phyloP scores from a whole-genome alignment of 2,797 vertebrate genomes.

The Sphenodon punctatus region DNA sequence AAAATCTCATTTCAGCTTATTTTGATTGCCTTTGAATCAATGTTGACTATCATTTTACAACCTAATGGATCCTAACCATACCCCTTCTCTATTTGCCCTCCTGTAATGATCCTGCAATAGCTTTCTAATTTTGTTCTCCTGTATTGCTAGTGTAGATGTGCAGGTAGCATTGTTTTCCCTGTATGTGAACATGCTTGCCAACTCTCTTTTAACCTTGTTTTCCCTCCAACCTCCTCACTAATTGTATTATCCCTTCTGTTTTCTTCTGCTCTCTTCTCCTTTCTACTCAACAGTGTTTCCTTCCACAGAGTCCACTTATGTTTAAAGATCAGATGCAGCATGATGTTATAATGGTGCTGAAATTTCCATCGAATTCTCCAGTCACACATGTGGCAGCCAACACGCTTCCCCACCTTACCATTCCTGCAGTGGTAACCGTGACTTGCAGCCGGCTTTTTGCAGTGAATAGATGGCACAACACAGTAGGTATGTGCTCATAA shows the following conservation, averaged over 20 bases:
- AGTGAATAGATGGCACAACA: slow-evolving; percentile 98
- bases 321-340: slow-evolving; percentile 99
- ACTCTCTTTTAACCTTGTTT: slow-evolving; percentile 75
- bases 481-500: slow-evolving; percentile 84
- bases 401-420: slow-evolving; percentile 92
- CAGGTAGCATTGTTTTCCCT: slow-evolving; percentile 42
- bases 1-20: not conserved
- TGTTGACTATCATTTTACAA: slow-evolving; percentile 19
- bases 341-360: slow-evolving; percentile 98
- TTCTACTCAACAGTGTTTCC: slow-evolving; percentile 96
- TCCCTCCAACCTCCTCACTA: slow-evolving; percentile 80
- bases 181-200: slow-evolving; percentile 61
- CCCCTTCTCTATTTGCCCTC: slow-evolving; percentile 53
- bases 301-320: slow-evolving; percentile 98
- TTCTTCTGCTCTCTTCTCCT: slow-evolving; percentile 79
- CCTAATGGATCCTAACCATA: not conserved
- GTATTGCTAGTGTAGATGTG: not conserved
- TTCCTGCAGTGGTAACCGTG: slow-evolving; percentile 94
- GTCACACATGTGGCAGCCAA: slow-evolving; percentile 96
- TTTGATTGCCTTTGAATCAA: not conserved
- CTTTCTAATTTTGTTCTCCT: slow-evolving; percentile 52
- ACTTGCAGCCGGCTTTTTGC: slow-evolving; percentile 95
- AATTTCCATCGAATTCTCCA: slow-evolving; percentile 96
- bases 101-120: slow-evolving; percentile 58
- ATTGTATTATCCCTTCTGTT: slow-evolving; percentile 79